Conservation (phyloP, 92 coral and sea anemone species). For the Anthopleura xanthogrammica region DNA sequence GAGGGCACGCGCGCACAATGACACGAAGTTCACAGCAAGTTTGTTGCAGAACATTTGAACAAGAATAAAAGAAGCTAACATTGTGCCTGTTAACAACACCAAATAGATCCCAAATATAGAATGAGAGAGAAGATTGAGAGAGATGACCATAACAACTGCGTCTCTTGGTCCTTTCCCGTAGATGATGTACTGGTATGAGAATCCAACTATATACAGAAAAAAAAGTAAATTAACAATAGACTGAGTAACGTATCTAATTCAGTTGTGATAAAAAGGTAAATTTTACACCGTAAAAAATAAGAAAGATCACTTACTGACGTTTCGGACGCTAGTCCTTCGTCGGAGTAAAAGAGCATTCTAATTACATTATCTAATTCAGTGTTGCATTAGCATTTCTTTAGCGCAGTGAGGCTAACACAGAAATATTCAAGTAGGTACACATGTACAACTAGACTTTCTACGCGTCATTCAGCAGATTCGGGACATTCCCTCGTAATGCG, state of each 20-base stretch:
- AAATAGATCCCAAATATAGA: slow-evolving; percentile 67
- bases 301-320: too few species aligned
- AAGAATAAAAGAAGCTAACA: slow-evolving; percentile 36
- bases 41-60: slow-evolving; percentile 5
- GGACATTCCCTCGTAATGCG: too few species aligned
- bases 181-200: slow-evolving; percentile 48
- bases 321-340: too few species aligned
- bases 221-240: not conserved
- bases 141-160: slow-evolving; percentile 31
- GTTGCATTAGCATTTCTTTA: too few species aligned
- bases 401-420: too few species aligned
- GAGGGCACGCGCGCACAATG: slow-evolving; percentile 27
- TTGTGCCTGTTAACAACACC: slow-evolving; percentile 40
- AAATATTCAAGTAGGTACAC: too few species aligned
- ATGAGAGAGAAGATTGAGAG: slow-evolving; percentile 62
- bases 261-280: too few species aligned
- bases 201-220: slow-evolving; percentile 47
- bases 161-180: slow-evolving; percentile 46
- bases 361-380: too few species aligned
- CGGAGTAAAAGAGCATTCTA: too few species aligned
- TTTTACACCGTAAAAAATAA: too few species aligned
- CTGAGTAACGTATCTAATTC: not conserved
- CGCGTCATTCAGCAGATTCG: too few species aligned
- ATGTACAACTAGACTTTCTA: too few species aligned
- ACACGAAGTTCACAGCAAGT: not conserved